Evolutionary conservation across 2,797 vertebrate species (phyloP), one percentile per base, ranked within the genome.

Genomic region (Iguana delicatissima): DNA sequence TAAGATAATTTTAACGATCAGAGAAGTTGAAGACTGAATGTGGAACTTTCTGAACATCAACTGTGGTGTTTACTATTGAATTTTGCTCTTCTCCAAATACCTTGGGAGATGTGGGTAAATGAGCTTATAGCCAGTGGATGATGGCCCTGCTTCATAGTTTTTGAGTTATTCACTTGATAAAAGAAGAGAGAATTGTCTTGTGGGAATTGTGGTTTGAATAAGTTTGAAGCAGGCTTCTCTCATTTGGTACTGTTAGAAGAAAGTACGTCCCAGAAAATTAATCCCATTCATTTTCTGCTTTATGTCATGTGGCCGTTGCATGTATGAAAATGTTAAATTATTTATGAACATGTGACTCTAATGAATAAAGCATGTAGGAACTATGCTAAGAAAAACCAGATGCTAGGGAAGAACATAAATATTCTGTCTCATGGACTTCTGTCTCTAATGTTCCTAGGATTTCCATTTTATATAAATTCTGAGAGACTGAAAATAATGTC

Each of bases 331-430:
- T 50, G 85, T 67, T 90, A 55, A 83, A 38, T 89, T 89, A 52
- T 86, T 88, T 92, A 82, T 85, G 90, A 80, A 86, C 38, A 35
- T 42, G 6, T 67, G 90, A 84, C 38, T 80, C 82, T 88, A 94
- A 91, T 86, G 1, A 89, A 86, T 92, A 86, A 85, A 91, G 80
- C 89, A 46, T 57, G 84, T 26, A 55, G 50, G n/a, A 42, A 83
- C 32, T 42, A 92, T 92, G 82, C 67, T 89, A 84, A 93, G 59
- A n/a, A 79, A 81, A 89, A 89, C 13, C 35, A 91, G 67, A 87
- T 86, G 38, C n/a, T 86, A n/a, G 5, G 32, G n/a, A 88, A 91
- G 59, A 8, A 82, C 24, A 89, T 87, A 83, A 72, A 2, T 91
- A 46, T 85, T 22, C 13, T 88, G 1, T 72, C 90, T 90, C 69